Base-by-base conservation (phyloP, 1,140 invertebrate genomes). In the Bradynema listronoti region DNA sequence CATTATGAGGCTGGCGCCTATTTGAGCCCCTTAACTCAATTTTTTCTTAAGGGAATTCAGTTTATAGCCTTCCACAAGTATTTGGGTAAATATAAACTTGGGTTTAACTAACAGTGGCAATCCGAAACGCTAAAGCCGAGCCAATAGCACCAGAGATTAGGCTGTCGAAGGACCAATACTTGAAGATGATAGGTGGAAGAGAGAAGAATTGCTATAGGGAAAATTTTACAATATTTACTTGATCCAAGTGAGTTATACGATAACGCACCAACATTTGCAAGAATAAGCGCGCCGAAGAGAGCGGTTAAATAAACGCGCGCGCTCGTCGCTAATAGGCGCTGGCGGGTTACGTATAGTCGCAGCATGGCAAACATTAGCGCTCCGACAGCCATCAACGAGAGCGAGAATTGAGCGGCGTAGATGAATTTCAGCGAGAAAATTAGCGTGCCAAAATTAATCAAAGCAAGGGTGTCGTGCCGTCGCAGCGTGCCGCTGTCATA, bases 111-210 rank as follows among this genome's bases (percentile, higher is more conserved):
- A 64, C 62, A 27, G 3, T 56, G 43, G 34, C 62, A 64, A 36
- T 64, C 62, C 19, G 19, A 19, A 29, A 45, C 30, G 7, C 62
- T 47, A 41, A 67, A 64, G 29, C 36, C 56, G 32, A 64, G 24
- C 62, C 62, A 64, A 33, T 65, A 64, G 36, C 63, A 68, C 22
- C 41, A 29, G 25, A 49, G 42, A 22, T 63, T 43, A 4, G 46
- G 22, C 7, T 50, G 0, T 4, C 62, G 54, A 9, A 64, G 24
- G 9, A 64, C 19, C 22, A 58, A 51, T 14, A 64, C 63, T n/a
- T 64, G 62, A 22, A 64, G 30, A 39, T 64, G 67, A 46, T 64
- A 64, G 1, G 47, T n/a, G 6, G 39, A 14, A 24, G 62, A 64
- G 29, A 64, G 36, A 9, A 67, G 25, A 29, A 66, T 50, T 24